These are phyloP conservation scores for Liolophura sinensis DNA, from an alignment of 1,140 invertebrate genomes.

Conservation along the genomic window DNA sequence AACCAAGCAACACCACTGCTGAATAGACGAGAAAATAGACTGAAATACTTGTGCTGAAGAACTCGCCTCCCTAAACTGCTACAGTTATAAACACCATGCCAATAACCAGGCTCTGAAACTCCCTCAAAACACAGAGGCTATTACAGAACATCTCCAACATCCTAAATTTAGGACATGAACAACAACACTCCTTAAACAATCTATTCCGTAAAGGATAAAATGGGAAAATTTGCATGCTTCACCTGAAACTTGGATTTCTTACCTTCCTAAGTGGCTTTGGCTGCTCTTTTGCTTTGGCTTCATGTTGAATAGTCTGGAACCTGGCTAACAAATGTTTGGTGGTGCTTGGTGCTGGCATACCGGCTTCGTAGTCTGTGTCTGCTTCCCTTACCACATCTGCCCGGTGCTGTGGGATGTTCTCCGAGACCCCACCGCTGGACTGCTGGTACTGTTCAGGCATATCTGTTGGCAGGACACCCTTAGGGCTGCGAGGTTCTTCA, in stretches of 20 bases:
- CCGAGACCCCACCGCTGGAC: conserved; percentile 28
- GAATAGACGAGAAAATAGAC: no score
- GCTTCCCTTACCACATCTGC: conserved; percentile 36
- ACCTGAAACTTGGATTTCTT: neutral
- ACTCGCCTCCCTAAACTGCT: no score
- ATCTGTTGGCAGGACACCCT: conserved; percentile 36
- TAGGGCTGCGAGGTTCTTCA: conserved; percentile 26
- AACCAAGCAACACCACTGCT: no score
- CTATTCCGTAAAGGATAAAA: no score
- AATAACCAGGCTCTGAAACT: no score
- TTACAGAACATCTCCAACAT: no score
- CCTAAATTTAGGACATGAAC: no score
- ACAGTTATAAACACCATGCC: no score
- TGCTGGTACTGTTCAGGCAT: conserved; percentile 49
- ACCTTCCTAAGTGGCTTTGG: conserved; percentile 44
- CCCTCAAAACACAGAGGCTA: no score
- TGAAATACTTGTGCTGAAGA: no score
- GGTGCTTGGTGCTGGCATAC: conserved; percentile 41
- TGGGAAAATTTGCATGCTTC: no score
- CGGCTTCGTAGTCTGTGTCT: conserved; percentile 40
- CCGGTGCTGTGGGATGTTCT: conserved; percentile 36
- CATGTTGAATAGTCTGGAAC: conserved; percentile 43
- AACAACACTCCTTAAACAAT: no score
- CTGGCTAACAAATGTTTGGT: conserved; percentile 43
- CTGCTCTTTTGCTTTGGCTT: conserved; percentile 33